Conservation (phyloP, 1,140 invertebrate genomes). For the Acromyrmex charruanus region DNA sequence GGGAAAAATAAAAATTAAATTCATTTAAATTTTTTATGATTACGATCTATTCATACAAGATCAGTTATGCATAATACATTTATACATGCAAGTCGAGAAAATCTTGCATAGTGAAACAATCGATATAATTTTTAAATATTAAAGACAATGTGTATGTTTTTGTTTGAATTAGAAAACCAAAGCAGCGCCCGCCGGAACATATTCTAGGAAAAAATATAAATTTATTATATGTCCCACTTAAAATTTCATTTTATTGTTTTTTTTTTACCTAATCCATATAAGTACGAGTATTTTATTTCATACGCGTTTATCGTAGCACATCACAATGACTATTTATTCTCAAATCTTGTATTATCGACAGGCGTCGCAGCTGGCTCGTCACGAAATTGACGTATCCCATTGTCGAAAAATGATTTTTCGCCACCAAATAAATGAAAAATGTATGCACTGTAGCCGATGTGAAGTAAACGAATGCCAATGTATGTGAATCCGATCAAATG, state of each 20-base stretch:
- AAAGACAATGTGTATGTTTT: not conserved
- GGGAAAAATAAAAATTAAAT: no score
- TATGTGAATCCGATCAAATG: constrained; percentile 20
- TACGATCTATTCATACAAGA: not conserved
- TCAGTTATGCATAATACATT: not conserved
- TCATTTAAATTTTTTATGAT: not conserved
- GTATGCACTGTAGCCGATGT: not conserved
- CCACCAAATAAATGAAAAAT: constrained; percentile 41
- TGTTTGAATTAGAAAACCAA: not conserved
- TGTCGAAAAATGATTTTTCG: constrained; percentile 22
- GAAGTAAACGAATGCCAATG: constrained; percentile 27
- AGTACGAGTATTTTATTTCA: not conserved
- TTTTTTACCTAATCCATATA: not conserved
- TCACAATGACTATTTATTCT: constrained; percentile 16
- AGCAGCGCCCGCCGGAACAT: not conserved
- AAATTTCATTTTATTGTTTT: not conserved
- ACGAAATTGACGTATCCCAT: constrained; percentile 23
- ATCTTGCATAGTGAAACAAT: not conserved
- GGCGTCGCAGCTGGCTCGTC: constrained; percentile 14
- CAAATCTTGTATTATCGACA: constrained; percentile 32
- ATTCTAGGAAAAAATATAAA: constrained; percentile 5
- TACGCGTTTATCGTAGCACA: not conserved
- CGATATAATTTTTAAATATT: constrained; percentile 40
- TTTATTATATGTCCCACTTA: not conserved
- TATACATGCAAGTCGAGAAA: not conserved